phyloP scores from a whole-genome alignment of 2,113 vertebrate species.

The Poeciliopsis prolifica region DNA sequence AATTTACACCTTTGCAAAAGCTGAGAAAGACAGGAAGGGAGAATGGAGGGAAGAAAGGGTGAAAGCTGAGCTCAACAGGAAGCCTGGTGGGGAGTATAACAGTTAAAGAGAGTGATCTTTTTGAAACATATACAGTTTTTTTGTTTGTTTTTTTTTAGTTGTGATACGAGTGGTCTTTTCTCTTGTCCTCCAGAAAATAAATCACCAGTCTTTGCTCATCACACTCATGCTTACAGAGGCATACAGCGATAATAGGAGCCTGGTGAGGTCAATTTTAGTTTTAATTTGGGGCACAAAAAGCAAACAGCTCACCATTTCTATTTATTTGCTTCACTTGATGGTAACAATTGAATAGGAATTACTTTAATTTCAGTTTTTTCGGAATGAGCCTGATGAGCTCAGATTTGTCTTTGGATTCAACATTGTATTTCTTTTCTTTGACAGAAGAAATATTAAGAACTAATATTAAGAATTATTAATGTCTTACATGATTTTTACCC shows the following conservation, averaged over 20 bases:
- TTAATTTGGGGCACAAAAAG: constrained; percentile 28
- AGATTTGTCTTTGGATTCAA: constrained; percentile 67
- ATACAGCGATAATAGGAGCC: constrained; percentile 54
- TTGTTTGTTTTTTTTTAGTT: no score
- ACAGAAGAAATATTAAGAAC: constrained; percentile 51
- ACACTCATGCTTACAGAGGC: constrained; percentile 28
- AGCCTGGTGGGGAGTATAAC: background rate
- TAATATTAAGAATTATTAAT: constrained; percentile 52
- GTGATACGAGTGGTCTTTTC: constrained; percentile 3
- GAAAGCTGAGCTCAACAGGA: constrained; percentile 20
- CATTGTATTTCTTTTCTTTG: constrained; percentile 55
- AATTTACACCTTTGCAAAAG: constrained; percentile 77
- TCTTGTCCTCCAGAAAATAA: constrained; percentile 3
- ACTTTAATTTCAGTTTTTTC: constrained; percentile 64
- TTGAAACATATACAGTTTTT: constrained; percentile 16
- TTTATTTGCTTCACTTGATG: constrained; percentile 63
- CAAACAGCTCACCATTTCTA: constrained; percentile 49
- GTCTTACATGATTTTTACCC: constrained; percentile 11
- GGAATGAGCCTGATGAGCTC: constrained; percentile 67
- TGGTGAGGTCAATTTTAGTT: constrained; percentile 69
- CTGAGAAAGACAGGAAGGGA: constrained; percentile 49
- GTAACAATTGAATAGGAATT: constrained; percentile 57
- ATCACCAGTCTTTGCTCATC: constrained; percentile 9
- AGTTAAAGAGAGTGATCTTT: background rate
- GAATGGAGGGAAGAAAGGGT: constrained; percentile 33